Base-by-base conservation (phyloP, 2,888 invertebrate species). In the Axea sp. region DNA sequence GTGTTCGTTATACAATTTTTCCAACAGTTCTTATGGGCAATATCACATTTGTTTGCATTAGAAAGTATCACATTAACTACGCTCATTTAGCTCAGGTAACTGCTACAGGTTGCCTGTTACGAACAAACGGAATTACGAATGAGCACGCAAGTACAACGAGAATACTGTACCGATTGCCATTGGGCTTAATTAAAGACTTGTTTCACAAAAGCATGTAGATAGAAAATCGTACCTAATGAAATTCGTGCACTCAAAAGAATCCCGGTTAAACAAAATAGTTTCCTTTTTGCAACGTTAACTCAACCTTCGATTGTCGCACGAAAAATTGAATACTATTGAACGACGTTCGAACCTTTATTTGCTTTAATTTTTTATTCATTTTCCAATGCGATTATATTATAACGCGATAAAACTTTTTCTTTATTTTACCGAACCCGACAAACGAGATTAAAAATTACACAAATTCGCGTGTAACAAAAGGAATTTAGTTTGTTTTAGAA, bases 71-170 rank as follows among this genome's bases (percentile, higher is more conserved):
- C 53, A 49, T 72, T 72, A 57, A 64, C 47, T 57, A 37, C 64
- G 57, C 28, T 53, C 72, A 35, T 67, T 73, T 73, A 73, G 55
- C 35, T 60, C 65, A 73, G 73, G 53, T 67, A 60, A 73, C 73
- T 33, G 73, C 73, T 67, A 73, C 73, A 73, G 73, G 73, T 73
- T 73, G 73, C 60, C 55, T 60, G 65, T 67, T 73, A 60, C 60
- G 67, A 47, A 60, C 55, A 67, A 73, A 73, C 67, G 73, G 67
- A 73, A 73, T 73, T 73, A 73, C 73, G 67, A 67, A 73, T 39
- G 67, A 67, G 65, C 67, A 73, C 67, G 65, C 65, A 59, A 73
- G 51, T 59, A 55, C 33, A 67, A 55, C 37, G 53, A 65, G 72
- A 73, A 65, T 60, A 19, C 51, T 12, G 30, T 73, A 57, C 73